Evolutionary conservation across 2,797 vertebrate species (phyloP), one percentile per base, ranked within the genome.

Genomic region (Falco naumanni): DNA sequence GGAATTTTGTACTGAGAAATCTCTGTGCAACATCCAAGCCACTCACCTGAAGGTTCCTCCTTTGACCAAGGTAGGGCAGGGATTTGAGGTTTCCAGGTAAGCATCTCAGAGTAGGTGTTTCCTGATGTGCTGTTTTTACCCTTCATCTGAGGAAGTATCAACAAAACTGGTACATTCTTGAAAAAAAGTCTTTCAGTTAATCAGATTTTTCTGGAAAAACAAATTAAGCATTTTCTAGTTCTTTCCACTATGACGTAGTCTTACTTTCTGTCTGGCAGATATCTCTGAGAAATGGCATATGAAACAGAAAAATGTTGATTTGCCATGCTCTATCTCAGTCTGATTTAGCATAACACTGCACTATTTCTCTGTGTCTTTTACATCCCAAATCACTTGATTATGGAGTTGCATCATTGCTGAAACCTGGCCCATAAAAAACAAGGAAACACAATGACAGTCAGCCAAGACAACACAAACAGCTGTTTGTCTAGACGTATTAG

Each of bases 401-500:
- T 5, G 0, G 43, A 95, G 74, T 93, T 94, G 92, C 74, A 91
- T 96, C 95, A 96, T 68, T 95, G 93, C 83, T 91, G 93, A 97
- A 92, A 24, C 47, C 64, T 39, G 47, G 85, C 86, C 93, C 87
- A 81, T 91, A 92, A 83, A 93, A 95, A 91, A 68, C 5, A 8
- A 95, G 47, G 59, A 19, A 91, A 96, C 60, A 89, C 84, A 89
- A 91, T 47, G 77, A 95, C 26, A 92, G 88, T 70, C 81, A 95
- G 87, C 86, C 87, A 96, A 90, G 92, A 65, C 47, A 96, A 66
- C 71, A 84, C 70, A 92, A 97, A 81, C 85, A 95, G 80, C 89
- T 95, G 84, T 90, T 95, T 84, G 95, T 97, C 97, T 96, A 97
- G 94, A 94, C 87, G 0, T 82, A 66, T 84, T 68, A 95, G 72